Percentiles rank a stretch among this genome's conserved stretches.
These are phyloP conservation scores for Cebidichthys violaceus DNA, from an alignment of 2,113 vertebrate species.

Conservation along the genomic window DNA sequence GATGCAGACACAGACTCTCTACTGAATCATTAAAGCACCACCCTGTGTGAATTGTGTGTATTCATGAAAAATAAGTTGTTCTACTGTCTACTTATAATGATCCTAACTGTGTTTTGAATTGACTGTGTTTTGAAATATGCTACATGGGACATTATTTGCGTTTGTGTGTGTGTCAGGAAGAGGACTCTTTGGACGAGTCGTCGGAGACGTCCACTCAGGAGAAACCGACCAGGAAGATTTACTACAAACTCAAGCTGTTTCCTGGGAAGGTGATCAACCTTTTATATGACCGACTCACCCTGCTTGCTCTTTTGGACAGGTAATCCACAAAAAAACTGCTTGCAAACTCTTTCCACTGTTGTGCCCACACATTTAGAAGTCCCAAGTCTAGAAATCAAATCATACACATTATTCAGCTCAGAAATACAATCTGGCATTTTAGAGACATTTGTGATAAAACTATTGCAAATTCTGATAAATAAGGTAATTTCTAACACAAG, in stretches of 20 bases:
- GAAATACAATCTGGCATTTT: not conserved
- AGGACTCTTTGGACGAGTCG: slow-evolving; percentile 88
- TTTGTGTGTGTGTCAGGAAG: slow-evolving; percentile 81
- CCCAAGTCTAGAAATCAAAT: not conserved
- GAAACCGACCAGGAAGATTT: slow-evolving; percentile 89
- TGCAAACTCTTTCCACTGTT: not conserved
- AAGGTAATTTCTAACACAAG: not conserved
- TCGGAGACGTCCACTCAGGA: slow-evolving; percentile 90
- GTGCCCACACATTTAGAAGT: not conserved
- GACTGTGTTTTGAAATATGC: not conserved
- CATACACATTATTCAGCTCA: not conserved
- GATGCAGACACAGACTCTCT: not conserved
- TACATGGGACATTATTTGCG: not conserved
- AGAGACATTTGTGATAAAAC: not conserved
- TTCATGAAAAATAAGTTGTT: not conserved
- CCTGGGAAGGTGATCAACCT: slow-evolving; percentile 96
- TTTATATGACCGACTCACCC: slow-evolving; percentile 93
- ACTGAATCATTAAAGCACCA: slow-evolving; percentile 33
- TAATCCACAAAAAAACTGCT: slow-evolving; percentile 66
- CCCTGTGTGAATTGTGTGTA: not conserved
- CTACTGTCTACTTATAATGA: not conserved
- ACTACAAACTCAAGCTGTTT: slow-evolving; percentile 94
- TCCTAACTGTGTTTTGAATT: not conserved
- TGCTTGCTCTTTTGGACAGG: slow-evolving; percentile 93
- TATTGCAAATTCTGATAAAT: not conserved